These are phyloP conservation scores for Cochlearius cochlearius DNA, from an alignment of 2,113 vertebrate genomes.

Conservation along the genomic window DNA sequence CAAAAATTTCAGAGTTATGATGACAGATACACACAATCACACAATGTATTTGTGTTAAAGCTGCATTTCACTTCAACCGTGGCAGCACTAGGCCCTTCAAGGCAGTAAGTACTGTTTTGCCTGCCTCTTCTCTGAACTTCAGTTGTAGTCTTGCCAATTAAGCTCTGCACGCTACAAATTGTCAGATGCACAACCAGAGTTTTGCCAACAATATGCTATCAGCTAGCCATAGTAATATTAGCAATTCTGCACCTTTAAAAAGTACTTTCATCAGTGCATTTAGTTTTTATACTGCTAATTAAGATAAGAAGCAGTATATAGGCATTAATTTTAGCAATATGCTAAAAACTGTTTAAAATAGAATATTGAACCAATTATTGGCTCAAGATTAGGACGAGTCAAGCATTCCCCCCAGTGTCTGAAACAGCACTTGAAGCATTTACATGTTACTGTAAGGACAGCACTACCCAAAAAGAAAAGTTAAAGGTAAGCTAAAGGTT, in stretches of 20 bases:
- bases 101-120: neutral
- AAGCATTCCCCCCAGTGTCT: neutral
- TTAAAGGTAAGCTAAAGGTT: neutral
- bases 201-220: neutral
- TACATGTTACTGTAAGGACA: neutral
- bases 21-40: neutral
- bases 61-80: neutral
- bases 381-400: neutral
- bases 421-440: neutral
- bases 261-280: neutral
- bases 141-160: neutral
- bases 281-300: neutral
- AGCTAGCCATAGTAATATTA: neutral
- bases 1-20: neutral
- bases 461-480: neutral
- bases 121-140: neutral
- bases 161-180: neutral
- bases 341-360: neutral
- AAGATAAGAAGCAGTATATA: neutral
- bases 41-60: neutral
- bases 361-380: neutral
- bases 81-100: neutral
- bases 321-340: neutral
- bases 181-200: neutral
- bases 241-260: neutral